These are phyloP conservation scores for Mareca strepera DNA, from an alignment of 2,797 vertebrate species.

Conservation along the genomic window DNA sequence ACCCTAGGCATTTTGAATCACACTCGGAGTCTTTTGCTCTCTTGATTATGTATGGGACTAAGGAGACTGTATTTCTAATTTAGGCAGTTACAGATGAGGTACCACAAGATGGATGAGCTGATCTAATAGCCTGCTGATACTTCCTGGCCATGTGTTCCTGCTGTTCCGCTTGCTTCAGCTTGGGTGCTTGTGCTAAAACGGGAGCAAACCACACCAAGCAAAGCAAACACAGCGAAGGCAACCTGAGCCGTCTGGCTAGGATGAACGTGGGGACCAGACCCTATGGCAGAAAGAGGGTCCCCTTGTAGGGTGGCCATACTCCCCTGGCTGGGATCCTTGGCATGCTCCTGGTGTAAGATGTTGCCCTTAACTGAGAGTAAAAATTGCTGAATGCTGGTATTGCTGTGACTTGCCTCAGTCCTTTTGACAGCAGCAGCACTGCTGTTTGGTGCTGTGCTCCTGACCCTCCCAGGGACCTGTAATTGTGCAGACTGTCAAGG, in stretches of 20 bases:
- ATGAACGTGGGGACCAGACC: neutral
- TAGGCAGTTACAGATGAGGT: constrained; percentile 58
- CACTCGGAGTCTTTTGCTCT: neutral
- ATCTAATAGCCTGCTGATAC: constrained; percentile 49
- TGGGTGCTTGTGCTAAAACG: neutral
- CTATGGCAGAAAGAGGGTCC: neutral
- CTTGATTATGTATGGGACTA: constrained; percentile 37
- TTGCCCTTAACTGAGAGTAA: neutral
- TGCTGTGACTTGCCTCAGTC: neutral
- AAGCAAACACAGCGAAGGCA: neutral
- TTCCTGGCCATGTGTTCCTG: constrained; percentile 44
- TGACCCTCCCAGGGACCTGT: neutral
- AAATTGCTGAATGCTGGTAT: neutral
- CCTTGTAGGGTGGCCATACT: neutral
- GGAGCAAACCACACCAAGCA: neutral
- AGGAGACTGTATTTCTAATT: constrained; percentile 57
- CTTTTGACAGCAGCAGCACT: neutral
- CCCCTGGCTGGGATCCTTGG: neutral
- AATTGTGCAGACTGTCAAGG: neutral
- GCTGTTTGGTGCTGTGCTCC: neutral
- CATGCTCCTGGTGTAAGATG: neutral
- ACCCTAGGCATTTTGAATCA: neutral
- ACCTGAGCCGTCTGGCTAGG: neutral
- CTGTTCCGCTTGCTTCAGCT: constrained; percentile 34
- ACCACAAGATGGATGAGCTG: constrained; percentile 57